Evolutionary conservation across 2,113 vertebrate species (phyloP).

Genomic region (Amphiprion percula): DNA sequence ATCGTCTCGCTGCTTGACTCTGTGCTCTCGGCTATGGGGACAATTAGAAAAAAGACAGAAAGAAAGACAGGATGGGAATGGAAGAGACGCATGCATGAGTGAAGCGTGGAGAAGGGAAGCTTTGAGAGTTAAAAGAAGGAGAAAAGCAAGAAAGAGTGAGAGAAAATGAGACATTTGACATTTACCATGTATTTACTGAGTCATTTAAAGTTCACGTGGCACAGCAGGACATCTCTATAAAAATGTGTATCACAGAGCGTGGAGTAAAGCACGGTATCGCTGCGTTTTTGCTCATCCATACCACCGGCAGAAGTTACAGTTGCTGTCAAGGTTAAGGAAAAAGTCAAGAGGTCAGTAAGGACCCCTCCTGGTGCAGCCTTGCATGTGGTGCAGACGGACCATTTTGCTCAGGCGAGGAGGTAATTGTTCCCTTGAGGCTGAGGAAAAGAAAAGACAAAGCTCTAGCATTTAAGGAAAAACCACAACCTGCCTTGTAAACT

Average conservation of each 20-base stretch:
- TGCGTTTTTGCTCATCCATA: not conserved
- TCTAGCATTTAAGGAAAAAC: slow-evolving; percentile 1
- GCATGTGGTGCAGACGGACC: not conserved
- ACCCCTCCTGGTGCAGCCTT: not conserved
- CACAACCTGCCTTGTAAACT: not conserved
- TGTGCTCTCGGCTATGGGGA: slow-evolving; percentile 15
- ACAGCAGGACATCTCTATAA: not conserved
- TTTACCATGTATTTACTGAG: slow-evolving; percentile 42
- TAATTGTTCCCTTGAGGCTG: slow-evolving; percentile 1
- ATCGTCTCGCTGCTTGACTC: slow-evolving; percentile 62
- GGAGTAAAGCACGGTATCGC: not conserved
- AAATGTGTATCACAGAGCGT: not conserved
- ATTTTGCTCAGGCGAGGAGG: slow-evolving; percentile 7
- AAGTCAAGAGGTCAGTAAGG: slow-evolving; percentile 33
- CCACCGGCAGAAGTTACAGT: not conserved
- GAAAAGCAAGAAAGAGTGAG: not conserved
- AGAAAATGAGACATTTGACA: slow-evolving; percentile 35
- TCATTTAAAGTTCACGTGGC: slow-evolving; percentile 35
- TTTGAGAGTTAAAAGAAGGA: not conserved
- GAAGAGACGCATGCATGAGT: not conserved
- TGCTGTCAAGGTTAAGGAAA: slow-evolving; percentile 5
- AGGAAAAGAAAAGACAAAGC: not conserved
- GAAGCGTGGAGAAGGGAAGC: not conserved
- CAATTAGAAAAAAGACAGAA: slow-evolving; percentile 34
- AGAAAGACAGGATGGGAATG: slow-evolving; percentile 23